Percentiles rank a stretch among this genome's conserved stretches.
Evolutionary conservation across 1,140 invertebrate genomes (phyloP).

Genomic region (Nasonia longicornis): DNA sequence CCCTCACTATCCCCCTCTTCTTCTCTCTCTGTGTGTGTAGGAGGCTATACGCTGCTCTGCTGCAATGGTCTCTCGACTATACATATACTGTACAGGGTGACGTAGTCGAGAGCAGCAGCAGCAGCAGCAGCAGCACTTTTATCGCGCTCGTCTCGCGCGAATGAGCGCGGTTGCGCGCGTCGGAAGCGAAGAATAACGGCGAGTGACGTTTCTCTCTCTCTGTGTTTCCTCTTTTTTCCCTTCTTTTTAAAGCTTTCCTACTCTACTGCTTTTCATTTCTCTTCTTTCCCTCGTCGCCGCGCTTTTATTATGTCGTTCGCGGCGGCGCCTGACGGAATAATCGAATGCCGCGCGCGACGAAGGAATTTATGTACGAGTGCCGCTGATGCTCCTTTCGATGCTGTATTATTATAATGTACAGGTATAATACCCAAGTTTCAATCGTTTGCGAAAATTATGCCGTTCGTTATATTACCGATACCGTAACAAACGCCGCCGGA

Average conservation of each 20-base stretch:
- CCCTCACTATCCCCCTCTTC: background rate
- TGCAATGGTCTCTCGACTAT: background rate
- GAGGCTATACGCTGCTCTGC: background rate
- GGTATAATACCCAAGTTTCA: too few species aligned
- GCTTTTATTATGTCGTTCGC: background rate
- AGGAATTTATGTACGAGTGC: background rate
- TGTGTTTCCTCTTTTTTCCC: background rate
- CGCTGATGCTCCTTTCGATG: background rate
- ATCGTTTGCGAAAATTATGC: constrained; percentile 1
- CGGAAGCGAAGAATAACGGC: constrained; percentile 16
- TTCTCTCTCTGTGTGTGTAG: background rate
- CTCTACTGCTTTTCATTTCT: background rate
- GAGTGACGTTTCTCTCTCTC: constrained; percentile 14
- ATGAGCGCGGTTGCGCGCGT: background rate
- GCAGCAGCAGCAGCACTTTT: constrained; percentile 16
- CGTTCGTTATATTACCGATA: background rate
- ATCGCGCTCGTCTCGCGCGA: constrained; percentile 32
- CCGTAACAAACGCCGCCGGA: background rate
- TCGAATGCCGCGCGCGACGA: background rate
- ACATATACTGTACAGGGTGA: background rate
- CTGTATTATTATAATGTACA: background rate
- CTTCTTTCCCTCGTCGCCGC: background rate
- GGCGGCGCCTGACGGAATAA: background rate
- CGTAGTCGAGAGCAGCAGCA: background rate
- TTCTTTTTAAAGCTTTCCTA: background rate